Conservation (phyloP, 1,140 invertebrate genomes). For the Drosophila kohkoa region DNA sequence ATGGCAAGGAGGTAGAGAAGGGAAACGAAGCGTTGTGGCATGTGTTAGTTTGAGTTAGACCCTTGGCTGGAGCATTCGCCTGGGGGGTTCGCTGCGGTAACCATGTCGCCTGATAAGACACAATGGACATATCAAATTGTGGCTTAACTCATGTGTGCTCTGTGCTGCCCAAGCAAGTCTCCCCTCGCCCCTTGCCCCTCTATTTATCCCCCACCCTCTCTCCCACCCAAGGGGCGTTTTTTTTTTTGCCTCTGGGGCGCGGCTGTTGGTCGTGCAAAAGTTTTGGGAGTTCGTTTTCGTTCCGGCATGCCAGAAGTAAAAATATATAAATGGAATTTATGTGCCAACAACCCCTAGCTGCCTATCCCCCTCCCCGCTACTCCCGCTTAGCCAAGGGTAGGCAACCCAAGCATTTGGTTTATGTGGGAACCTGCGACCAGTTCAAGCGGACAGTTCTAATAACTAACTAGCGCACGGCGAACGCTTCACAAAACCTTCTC, state of each 20-base stretch:
- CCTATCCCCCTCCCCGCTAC: not conserved
- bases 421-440: conserved; percentile 51
- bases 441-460: conserved; percentile 48
- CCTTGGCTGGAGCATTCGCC: conserved; percentile 64
- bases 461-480: conserved; percentile 33
- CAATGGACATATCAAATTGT: conserved; percentile 84
- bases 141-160: conserved; percentile 66
- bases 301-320: conserved; percentile 43
- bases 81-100: conserved; percentile 77
- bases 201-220: too few species aligned
- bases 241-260: conserved; percentile 50
- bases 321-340: conserved; percentile 83
- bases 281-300: conserved; percentile 47
- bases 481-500: conserved; percentile 16
- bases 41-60: conserved; percentile 77
- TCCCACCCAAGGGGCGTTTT: conserved; percentile 45
- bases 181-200: not conserved
- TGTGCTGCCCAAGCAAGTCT: conserved; percentile 2
- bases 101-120: conserved; percentile 83
- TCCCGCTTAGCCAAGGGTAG: not conserved
- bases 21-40: conserved; percentile 11
- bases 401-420: conserved; percentile 46
- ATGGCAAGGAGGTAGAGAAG: not conserved
- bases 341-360: conserved; percentile 37
- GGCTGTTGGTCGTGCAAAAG: conserved; percentile 35